Evolutionary conservation across 2,797 vertebrate species (phyloP).

Genomic region (Choloepus didactylus): DNA sequence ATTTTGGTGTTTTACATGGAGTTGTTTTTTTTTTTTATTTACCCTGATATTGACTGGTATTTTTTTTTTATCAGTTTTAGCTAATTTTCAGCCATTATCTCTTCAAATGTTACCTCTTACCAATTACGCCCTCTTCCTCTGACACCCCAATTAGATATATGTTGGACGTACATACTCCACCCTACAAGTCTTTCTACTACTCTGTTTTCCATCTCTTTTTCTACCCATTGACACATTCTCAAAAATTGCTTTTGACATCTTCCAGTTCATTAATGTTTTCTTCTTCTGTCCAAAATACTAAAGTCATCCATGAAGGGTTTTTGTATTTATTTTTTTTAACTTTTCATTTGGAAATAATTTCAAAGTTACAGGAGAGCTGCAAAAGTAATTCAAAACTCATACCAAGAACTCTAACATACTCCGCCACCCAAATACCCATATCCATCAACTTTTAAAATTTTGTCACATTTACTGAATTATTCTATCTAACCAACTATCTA

Average conservation of each 20-base stretch:
- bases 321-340: background rate
- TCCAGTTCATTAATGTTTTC: background rate
- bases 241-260: constrained; percentile 6
- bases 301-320: background rate
- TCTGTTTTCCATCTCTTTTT: background rate
- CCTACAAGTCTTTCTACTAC: background rate
- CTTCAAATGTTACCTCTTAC: background rate
- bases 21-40: background rate
- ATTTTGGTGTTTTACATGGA: background rate
- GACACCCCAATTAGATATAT: background rate
- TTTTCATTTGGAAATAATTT: too few relatives aligned
- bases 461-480: too few relatives aligned
- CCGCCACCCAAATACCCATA: too few relatives aligned
- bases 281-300: background rate
- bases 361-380: too few relatives aligned
- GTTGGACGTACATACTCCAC: background rate
- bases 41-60: background rate
- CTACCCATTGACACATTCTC: background rate
- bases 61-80: background rate
- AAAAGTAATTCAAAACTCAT: too few relatives aligned
- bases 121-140: background rate
- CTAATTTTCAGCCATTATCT: background rate
- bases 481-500: too few relatives aligned
- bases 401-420: too few relatives aligned
- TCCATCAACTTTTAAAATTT: too few relatives aligned